Conservation (phyloP, 2,113 vertebrate genomes). For the Onychostruthus taczanowskii region DNA sequence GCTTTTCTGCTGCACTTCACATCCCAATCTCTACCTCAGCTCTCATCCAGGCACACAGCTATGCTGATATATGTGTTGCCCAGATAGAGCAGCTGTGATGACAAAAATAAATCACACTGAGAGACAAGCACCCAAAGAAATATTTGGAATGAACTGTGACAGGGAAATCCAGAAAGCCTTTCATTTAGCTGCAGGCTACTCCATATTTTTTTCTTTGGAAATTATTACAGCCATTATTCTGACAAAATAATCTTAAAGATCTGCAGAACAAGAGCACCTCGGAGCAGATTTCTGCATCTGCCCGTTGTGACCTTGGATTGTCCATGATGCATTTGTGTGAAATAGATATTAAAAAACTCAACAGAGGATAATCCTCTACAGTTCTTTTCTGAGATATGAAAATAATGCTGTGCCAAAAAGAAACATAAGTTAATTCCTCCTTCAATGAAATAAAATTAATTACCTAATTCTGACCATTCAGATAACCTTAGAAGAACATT, state of each 20-base stretch:
- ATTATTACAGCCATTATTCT: not conserved
- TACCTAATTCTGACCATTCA: not conserved
- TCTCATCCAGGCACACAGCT: not conserved
- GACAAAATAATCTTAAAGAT: not conserved
- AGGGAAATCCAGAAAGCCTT: not conserved
- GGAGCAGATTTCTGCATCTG: not conserved
- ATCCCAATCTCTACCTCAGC: not conserved
- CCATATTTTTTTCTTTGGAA: not conserved
- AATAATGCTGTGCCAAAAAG: not conserved
- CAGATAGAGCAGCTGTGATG: constrained; percentile 3
- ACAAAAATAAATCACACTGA: not conserved
- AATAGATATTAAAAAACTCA: not conserved
- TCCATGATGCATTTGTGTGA: not conserved
- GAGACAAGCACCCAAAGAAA: not conserved
- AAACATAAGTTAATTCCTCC: not conserved
- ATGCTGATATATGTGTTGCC: not conserved
- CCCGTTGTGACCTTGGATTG: not conserved
- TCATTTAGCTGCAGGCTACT: not conserved
- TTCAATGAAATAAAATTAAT: not conserved
- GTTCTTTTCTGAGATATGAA: not conserved
- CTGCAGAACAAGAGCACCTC: not conserved
- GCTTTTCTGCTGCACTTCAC: not conserved
- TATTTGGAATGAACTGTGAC: not conserved
- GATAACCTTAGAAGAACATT: not conserved
- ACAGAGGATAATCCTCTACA: not conserved